Evolutionary conservation across 2,888 invertebrate species (phyloP).

Genomic region (Leucoma salicis): DNA sequence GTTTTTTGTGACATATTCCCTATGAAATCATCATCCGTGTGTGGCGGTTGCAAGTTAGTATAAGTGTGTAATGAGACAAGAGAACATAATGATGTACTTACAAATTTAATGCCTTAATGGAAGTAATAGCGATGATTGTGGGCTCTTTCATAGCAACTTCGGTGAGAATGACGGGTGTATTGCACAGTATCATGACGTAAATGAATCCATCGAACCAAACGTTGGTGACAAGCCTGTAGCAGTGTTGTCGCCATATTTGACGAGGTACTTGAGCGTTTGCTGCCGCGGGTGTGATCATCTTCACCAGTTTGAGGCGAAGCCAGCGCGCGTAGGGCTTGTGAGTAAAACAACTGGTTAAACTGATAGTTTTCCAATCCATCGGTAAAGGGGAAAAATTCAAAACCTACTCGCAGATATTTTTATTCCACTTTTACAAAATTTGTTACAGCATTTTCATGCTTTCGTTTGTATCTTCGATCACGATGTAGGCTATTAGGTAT

Average conservation of each 20-base stretch:
- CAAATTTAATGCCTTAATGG: constrained; percentile 65
- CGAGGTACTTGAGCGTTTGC: constrained; percentile 58
- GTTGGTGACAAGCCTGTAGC: constrained; percentile 57
- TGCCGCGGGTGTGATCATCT: constrained; percentile 57
- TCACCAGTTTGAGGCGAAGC: constrained; percentile 65
- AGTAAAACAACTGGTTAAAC: too few species aligned
- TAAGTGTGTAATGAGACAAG: too few species aligned
- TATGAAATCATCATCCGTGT: too few species aligned
- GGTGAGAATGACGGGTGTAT: constrained; percentile 68
- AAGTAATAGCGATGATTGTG: constrained; percentile 20
- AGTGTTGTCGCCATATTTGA: constrained; percentile 54
- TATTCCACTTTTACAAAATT: too few species aligned
- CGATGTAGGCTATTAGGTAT: too few species aligned
- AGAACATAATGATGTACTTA: constrained; percentile 44
- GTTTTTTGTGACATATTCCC: too few species aligned
- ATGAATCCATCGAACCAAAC: constrained; percentile 73
- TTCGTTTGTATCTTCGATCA: too few species aligned
- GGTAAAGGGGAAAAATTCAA: too few species aligned
- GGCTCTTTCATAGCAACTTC: constrained; percentile 58
- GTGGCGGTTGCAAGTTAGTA: too few species aligned
- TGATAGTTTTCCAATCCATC: too few species aligned
- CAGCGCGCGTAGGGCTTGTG: constrained; percentile 63
- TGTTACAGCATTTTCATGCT: too few species aligned
- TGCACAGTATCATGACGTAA: constrained; percentile 64
- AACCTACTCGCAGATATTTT: too few species aligned